These are phyloP conservation scores for Unio delphinus DNA, from an alignment of 2,888 invertebrate genomes.

Conservation along the genomic window DNA sequence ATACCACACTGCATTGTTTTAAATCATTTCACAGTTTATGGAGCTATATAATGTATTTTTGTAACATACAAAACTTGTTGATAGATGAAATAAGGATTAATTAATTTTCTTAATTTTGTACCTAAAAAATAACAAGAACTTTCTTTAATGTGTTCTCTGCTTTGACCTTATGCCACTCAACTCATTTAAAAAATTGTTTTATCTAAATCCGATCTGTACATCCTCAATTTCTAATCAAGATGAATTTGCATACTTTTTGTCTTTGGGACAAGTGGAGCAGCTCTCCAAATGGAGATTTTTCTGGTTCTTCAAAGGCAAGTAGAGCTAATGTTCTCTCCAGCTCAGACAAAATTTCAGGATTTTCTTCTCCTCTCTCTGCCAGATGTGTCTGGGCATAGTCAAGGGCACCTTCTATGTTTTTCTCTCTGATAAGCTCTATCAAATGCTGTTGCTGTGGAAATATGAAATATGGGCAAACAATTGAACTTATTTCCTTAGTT, in stretches of 20 bases:
- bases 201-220: neutral
- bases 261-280: conserved; percentile 92
- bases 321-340: conserved; percentile 94
- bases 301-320: conserved; percentile 96
- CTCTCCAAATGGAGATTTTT: conserved; percentile 94
- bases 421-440: conserved; percentile 88
- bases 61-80: no score
- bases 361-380: conserved; percentile 87
- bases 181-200: no score
- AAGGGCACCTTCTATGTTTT: conserved; percentile 88
- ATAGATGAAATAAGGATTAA: neutral
- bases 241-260: conserved; percentile 75
- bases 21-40: no score
- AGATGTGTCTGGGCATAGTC: conserved; percentile 91
- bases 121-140: no score
- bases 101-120: conserved; percentile 3
- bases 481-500: no score
- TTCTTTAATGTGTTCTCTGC: no score
- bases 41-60: no score
- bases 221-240: neutral
- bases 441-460: conserved; percentile 86
- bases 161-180: no score
- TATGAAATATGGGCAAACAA: neutral
- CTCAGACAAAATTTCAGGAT: conserved; percentile 79
- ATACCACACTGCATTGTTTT: no score